These are phyloP conservation scores for Drepana arcuata DNA, from an alignment of 1,140 invertebrate species.

Conservation along the genomic window DNA sequence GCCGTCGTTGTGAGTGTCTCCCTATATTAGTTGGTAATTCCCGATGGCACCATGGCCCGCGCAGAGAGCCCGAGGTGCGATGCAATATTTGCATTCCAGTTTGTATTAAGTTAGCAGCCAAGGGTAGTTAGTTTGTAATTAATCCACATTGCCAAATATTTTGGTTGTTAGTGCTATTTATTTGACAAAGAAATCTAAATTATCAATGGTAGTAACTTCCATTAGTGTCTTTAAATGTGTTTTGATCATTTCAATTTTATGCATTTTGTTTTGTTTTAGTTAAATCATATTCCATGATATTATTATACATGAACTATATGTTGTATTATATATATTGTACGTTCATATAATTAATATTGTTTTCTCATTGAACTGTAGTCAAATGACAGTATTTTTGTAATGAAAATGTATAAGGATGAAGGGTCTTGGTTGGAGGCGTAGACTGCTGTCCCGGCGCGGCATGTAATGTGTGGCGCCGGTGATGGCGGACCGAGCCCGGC, in stretches of 20 bases:
- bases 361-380: slow-evolving; percentile 71
- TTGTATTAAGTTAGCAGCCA: slow-evolving; percentile 59
- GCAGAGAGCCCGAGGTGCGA: slow-evolving; percentile 54
- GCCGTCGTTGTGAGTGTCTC: slow-evolving; percentile 50
- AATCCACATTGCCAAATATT: slow-evolving; percentile 67
- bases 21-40: slow-evolving; percentile 36
- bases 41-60: slow-evolving; percentile 16
- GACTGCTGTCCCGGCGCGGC: slow-evolving; percentile 6
- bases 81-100: slow-evolving; percentile 71
- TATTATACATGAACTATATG: slow-evolving; percentile 51
- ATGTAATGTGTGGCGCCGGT: slow-evolving; percentile 7
- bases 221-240: slow-evolving; percentile 57
- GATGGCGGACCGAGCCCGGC: slow-evolving; percentile 24
- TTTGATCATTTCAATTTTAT: slow-evolving; percentile 67
- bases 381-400: slow-evolving; percentile 75
- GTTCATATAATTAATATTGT: slow-evolving; percentile 58
- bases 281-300: slow-evolving; percentile 65
- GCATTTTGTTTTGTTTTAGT: slow-evolving; percentile 70
- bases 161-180: slow-evolving; percentile 71
- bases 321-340: slow-evolving; percentile 67
- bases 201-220: slow-evolving; percentile 66
- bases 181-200: slow-evolving; percentile 49
- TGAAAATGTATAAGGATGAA: slow-evolving; percentile 67
- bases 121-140: slow-evolving; percentile 58
- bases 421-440: slow-evolving; percentile 44